phyloP scores from a whole-genome alignment of 2,113 vertebrate species.

The Arvicanthis niloticus region DNA sequence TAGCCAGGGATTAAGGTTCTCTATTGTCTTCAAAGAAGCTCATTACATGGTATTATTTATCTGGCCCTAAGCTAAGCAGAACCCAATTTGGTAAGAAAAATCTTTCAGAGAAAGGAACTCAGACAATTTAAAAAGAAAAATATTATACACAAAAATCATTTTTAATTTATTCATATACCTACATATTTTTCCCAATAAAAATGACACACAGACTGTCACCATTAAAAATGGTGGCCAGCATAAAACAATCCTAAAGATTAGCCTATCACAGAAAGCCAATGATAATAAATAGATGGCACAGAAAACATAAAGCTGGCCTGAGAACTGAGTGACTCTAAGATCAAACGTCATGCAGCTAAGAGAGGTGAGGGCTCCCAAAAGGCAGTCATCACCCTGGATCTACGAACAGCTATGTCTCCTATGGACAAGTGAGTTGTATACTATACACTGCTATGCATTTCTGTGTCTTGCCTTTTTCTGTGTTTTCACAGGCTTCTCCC shows the following conservation, averaged over 20 bases:
- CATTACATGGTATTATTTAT: not conserved
- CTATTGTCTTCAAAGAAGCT: not conserved
- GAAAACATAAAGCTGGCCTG: not conserved
- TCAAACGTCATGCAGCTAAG: not conserved
- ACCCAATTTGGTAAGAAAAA: not conserved
- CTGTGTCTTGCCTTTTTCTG: not conserved
- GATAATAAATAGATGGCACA: not conserved
- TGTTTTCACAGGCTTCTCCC: not conserved
- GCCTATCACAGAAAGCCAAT: not conserved
- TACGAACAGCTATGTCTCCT: not conserved
- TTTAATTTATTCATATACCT: not conserved
- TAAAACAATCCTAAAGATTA: not conserved
- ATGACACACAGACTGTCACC: slow-evolving; percentile 44
- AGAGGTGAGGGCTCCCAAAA: not conserved
- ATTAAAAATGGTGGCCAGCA: not conserved
- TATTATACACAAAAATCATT: not conserved
- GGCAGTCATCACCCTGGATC: not conserved
- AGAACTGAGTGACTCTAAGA: not conserved
- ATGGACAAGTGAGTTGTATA: not conserved
- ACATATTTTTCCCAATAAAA: slow-evolving; percentile 45
- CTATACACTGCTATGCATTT: not conserved
- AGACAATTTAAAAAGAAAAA: slow-evolving; percentile 44
- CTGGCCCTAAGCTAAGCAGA: slow-evolving; percentile 12
- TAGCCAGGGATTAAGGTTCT: not conserved
- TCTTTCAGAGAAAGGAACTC: not conserved